A percentile compares a stretch with the other conserved stretches of the same genome.
These are phyloP conservation scores for Actinemys pallida DNA, from an alignment of 2,113 vertebrate genomes.

Conservation along the genomic window DNA sequence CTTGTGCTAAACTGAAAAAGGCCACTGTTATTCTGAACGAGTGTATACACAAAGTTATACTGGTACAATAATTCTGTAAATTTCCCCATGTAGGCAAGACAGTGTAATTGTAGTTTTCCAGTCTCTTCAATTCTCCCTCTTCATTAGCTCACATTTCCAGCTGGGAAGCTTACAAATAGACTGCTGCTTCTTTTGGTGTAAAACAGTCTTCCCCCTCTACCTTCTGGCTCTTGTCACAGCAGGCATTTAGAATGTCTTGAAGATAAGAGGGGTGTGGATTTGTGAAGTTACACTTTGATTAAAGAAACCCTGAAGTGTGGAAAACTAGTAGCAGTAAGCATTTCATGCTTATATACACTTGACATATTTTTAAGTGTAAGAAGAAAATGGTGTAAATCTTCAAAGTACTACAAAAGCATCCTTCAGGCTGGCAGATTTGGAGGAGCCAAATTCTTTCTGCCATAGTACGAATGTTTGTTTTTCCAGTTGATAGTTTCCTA, in stretches of 20 bases:
- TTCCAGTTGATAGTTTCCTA: slow-evolving; percentile 32
- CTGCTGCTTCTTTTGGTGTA: slow-evolving; percentile 64
- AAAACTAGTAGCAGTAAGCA: neutral
- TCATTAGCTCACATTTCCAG: slow-evolving; percentile 29
- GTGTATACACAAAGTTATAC: neutral
- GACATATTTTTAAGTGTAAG: neutral
- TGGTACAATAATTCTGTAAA: neutral
- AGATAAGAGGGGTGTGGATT: slow-evolving; percentile 60
- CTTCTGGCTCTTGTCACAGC: slow-evolving; percentile 48
- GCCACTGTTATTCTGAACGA: neutral
- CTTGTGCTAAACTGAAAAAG: rapidly evolving
- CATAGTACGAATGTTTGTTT: slow-evolving; percentile 30
- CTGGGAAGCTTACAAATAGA: slow-evolving; percentile 69
- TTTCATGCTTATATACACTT: neutral
- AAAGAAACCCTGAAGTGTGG: neutral
- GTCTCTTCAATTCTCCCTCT: neutral
- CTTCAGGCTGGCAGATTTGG: neutral
- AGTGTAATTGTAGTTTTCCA: neutral
- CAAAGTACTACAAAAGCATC: slow-evolving; percentile 8
- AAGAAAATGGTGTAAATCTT: slow-evolving; percentile 15
- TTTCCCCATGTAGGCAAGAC: neutral
- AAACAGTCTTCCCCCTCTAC: slow-evolving; percentile 48
- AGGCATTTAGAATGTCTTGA: slow-evolving; percentile 20
- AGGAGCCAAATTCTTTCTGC: slow-evolving; percentile 43
- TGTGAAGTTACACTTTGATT: slow-evolving; percentile 18